These are phyloP conservation scores for Ptilorrhoa leucosticta DNA, from an alignment of 2,113 vertebrate genomes.

Conservation along the genomic window DNA sequence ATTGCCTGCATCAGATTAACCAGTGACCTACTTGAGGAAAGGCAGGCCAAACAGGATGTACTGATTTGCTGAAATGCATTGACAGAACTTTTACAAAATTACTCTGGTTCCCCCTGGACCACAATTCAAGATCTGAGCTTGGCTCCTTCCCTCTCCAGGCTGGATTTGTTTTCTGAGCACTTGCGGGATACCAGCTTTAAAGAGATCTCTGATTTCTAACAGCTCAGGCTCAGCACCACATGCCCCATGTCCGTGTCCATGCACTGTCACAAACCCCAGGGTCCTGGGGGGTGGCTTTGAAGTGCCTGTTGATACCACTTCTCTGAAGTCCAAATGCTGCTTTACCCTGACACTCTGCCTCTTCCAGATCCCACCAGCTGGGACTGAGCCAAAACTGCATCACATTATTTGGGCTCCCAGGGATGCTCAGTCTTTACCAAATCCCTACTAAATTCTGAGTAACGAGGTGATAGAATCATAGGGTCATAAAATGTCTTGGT, in stretches of 20 bases:
- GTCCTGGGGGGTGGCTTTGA: background rate
- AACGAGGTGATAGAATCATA: background rate
- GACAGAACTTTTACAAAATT: background rate
- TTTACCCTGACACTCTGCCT: background rate
- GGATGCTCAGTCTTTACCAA: background rate
- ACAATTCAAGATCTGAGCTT: background rate
- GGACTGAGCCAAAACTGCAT: background rate
- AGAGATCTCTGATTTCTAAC: background rate
- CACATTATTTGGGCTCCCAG: fast-evolving
- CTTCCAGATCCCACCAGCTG: background rate
- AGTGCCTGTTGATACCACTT: background rate
- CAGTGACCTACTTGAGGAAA: background rate
- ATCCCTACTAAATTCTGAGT: background rate
- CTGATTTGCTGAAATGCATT: background rate
- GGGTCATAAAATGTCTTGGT: background rate
- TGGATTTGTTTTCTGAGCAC: background rate
- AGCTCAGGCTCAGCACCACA: background rate
- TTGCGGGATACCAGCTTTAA: background rate
- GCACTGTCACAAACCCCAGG: background rate
- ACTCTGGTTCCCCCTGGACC: background rate
- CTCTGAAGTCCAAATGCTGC: background rate
- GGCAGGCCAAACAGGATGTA: background rate
- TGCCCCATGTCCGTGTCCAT: fast-evolving
- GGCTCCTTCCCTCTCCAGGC: background rate
- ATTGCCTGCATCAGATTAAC: background rate